These are phyloP conservation scores for Torymus tubicola DNA, from an alignment of 2,888 invertebrate species.

Conservation along the genomic window DNA sequence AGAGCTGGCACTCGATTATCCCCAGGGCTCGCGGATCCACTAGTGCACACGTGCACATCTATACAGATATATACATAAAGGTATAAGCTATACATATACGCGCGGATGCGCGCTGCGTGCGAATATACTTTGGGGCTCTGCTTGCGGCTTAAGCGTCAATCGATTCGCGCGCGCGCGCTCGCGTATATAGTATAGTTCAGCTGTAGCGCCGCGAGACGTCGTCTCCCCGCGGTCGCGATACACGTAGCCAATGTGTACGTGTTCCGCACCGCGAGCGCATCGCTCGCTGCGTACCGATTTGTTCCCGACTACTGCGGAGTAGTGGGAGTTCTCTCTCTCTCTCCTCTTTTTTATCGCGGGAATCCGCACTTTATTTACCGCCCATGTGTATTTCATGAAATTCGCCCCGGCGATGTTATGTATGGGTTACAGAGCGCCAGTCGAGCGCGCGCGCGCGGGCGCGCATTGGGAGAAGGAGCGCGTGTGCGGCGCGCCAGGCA, in stretches of 20 bases:
- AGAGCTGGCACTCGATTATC: conserved; percentile 40
- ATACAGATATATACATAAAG: not conserved
- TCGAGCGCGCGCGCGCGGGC: not conserved
- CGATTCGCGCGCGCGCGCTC: conserved; percentile 11
- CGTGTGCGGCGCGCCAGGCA: not conserved
- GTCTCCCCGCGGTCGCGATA: conserved; percentile 25
- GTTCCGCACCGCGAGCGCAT: no score
- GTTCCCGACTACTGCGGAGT: not conserved
- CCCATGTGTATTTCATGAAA: conserved; percentile 55
- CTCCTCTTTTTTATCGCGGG: conserved; percentile 47
- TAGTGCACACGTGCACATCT: conserved; percentile 1
- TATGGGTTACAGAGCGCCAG: conserved; percentile 2
- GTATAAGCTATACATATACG: not conserved
- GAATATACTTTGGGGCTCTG: not conserved
- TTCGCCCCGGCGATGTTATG: conserved; percentile 32
- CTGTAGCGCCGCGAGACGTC: not conserved
- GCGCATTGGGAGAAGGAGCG: not conserved
- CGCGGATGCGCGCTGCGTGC: conserved; percentile 20
- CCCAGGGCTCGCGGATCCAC: conserved; percentile 28
- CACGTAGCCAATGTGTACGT: not conserved
- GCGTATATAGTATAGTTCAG: not conserved
- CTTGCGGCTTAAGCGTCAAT: conserved; percentile 41
- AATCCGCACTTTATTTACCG: conserved; percentile 52
- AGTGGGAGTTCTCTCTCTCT: conserved; percentile 30
- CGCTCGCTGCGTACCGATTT: conserved; percentile 56